Conservation (phyloP, 2,113 vertebrate genomes). For the Nerophis ophidion region DNA sequence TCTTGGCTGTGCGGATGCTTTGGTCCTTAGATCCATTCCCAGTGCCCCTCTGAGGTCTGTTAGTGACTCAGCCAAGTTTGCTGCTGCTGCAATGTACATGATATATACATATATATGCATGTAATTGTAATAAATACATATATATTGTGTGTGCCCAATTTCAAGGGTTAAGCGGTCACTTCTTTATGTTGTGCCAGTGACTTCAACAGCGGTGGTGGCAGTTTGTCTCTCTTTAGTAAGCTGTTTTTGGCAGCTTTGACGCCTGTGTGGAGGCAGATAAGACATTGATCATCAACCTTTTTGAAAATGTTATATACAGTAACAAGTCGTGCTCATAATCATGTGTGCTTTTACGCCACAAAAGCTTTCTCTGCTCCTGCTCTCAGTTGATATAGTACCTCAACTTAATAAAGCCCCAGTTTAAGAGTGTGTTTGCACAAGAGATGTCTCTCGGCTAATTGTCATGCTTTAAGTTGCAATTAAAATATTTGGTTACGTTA, state of each 20-base stretch:
- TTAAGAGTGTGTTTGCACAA: no score
- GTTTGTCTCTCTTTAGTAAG: constrained; percentile 7
- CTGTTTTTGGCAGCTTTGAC: not conserved
- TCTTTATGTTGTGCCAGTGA: not conserved
- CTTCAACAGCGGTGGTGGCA: not conserved
- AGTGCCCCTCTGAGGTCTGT: not conserved
- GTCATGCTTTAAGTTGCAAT: no score
- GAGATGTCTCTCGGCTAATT: no score
- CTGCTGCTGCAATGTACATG: not conserved
- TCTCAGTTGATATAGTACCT: no score
- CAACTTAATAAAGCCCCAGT: no score
- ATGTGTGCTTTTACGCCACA: not conserved
- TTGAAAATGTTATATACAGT: not conserved
- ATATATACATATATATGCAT: not conserved
- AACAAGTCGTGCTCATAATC: not conserved
- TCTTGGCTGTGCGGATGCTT: not conserved
- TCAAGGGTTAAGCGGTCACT: not conserved
- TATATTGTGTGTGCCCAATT: not conserved
- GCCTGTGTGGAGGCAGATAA: not conserved
- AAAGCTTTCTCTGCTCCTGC: not conserved
- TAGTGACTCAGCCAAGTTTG: not conserved
- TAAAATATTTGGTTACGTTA: no score
- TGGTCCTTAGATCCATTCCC: not conserved
- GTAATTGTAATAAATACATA: not conserved
- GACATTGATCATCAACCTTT: not conserved